phyloP scores from a whole-genome alignment of 2,113 vertebrate genomes.

The Phocoena sinus region DNA sequence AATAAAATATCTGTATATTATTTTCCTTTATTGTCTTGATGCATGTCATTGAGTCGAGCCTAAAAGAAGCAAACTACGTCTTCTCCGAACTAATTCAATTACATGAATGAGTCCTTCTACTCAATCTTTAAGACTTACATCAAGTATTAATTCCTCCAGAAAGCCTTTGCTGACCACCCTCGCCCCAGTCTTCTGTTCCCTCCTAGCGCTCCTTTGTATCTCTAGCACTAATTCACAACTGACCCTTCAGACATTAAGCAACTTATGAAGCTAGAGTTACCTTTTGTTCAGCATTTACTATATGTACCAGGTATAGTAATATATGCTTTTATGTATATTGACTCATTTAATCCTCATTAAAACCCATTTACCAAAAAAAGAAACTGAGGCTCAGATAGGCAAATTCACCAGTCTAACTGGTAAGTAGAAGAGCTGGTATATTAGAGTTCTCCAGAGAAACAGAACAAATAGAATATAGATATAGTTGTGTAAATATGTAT shows the following conservation, averaged over 20 bases:
- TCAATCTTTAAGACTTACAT: not conserved
- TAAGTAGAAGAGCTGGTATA: not conserved
- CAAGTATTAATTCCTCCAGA: not conserved
- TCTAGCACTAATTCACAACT: not conserved
- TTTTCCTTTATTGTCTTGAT: not conserved
- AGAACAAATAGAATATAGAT: not conserved
- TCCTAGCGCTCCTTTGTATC: not conserved
- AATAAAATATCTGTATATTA: not conserved
- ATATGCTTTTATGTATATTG: not conserved
- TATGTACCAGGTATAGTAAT: not conserved
- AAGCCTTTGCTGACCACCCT: not conserved
- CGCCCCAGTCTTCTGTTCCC: not conserved
- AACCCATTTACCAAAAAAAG: not conserved
- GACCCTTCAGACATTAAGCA: not conserved
- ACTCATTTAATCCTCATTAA: not conserved
- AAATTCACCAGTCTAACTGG: not conserved
- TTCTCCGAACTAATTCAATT: not conserved
- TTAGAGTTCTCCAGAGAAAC: not conserved
- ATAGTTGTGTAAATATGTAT: not conserved
- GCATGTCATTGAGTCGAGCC: not conserved
- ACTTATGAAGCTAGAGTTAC: not conserved
- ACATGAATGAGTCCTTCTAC: not conserved
- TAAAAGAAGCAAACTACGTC: not conserved
- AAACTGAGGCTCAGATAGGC: not conserved
- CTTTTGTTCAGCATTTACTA: not conserved